Percentiles rank a stretch among this genome's conserved stretches.
Conservation (phyloP, 2,113 vertebrate genomes). For the Hippocampus guttulatus region DNA sequence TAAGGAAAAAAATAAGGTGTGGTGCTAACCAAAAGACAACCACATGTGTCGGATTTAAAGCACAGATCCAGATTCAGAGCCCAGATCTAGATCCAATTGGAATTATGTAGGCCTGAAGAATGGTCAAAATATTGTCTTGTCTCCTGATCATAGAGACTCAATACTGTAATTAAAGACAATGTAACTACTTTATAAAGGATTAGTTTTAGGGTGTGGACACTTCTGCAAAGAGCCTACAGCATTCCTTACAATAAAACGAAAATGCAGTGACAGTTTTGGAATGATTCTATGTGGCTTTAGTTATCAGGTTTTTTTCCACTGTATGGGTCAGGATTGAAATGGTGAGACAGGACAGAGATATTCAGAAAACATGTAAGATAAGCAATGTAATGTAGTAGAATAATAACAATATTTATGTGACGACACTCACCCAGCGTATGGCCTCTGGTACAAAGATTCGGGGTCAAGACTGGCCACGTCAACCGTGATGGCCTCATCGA, state of each 20-base stretch:
- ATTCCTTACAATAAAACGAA: too few relatives aligned
- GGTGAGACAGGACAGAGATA: not conserved
- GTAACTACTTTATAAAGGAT: too few relatives aligned
- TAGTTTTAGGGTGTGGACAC: not conserved
- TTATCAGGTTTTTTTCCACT: not conserved
- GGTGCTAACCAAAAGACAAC: not conserved
- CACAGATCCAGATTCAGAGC: too few relatives aligned
- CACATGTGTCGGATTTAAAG: too few relatives aligned
- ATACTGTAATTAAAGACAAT: not conserved
- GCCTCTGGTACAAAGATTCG: constrained; percentile 91
- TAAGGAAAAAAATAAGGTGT: not conserved
- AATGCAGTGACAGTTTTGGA: not conserved
- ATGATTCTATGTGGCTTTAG: not conserved
- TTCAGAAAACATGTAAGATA: too few relatives aligned
- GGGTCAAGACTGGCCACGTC: constrained; percentile 95
- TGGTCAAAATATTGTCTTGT: too few relatives aligned
- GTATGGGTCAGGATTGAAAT: not conserved
- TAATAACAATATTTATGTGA: not conserved
- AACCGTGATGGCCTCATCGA: constrained; percentile 97
- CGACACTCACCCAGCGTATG: constrained; percentile 90
- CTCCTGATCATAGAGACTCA: not conserved
- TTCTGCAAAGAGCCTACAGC: not conserved
- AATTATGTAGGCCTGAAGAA: too few relatives aligned
- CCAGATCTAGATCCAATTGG: too few relatives aligned
- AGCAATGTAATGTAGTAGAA: not conserved